phyloP scores from a whole-genome alignment of 2,888 invertebrate species.

The Teleiodes luculella region DNA sequence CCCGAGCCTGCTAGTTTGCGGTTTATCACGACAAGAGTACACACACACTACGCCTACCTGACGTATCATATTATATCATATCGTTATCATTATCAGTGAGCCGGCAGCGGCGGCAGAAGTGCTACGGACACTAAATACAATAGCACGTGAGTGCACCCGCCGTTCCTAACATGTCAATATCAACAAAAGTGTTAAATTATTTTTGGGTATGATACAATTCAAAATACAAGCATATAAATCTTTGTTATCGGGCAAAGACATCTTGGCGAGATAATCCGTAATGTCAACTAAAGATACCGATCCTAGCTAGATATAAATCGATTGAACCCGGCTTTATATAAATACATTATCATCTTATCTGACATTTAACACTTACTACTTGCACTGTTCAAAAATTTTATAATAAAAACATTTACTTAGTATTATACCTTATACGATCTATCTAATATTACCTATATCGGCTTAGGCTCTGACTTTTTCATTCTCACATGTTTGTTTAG shows the following conservation, averaged over 20 bases:
- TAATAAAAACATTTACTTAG: too few relatives aligned
- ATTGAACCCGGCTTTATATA: slow-evolving; percentile 8
- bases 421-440: too few relatives aligned
- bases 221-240: slow-evolving; percentile 33
- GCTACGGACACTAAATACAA: slow-evolving; percentile 69
- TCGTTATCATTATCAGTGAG: slow-evolving; percentile 54
- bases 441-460: too few relatives aligned
- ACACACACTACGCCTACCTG: slow-evolving; percentile 26
- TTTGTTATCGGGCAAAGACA: slow-evolving; percentile 71
- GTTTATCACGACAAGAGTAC: slow-evolving; percentile 33
- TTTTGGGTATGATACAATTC: slow-evolving; percentile 59
- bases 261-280: slow-evolving; percentile 19
- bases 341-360: neutral
- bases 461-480: too few relatives aligned
- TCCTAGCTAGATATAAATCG: neutral
- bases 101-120: slow-evolving; percentile 43
- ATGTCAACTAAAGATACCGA: neutral
- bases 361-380: too few relatives aligned
- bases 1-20: slow-evolving; percentile 23
- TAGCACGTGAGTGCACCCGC: slow-evolving; percentile 63
- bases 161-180: slow-evolving; percentile 47
- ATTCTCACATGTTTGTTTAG: too few relatives aligned
- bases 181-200: slow-evolving; percentile 57
- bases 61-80: slow-evolving; percentile 40
- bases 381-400: too few relatives aligned